Base-by-base conservation (phyloP, 2,797 vertebrate species). In the Malurus splendens region DNA sequence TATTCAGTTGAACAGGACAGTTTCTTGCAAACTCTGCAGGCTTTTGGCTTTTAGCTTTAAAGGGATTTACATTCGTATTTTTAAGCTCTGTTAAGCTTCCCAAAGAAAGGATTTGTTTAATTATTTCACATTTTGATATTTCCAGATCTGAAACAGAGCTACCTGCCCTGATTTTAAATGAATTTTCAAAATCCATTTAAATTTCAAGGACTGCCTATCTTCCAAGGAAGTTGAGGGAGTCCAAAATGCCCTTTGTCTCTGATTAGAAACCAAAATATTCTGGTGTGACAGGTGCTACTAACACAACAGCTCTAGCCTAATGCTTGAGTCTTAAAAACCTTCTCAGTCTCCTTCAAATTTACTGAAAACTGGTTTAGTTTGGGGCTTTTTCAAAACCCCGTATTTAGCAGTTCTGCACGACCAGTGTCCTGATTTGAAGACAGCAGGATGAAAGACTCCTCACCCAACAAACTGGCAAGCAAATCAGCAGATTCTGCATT, bases 61-160 rank as follows among this genome's bases (percentile, higher is more conserved):
- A 71, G 42, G 68, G 72, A 90, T 93, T 93, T 93, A 25, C n/a
- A 61, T 62, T 54, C 77, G 25, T 70, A 67, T 79, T 91, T 91
- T 70, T 90, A 93, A 82, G 5, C 4, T 72, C 73, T 33, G 19
- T 14, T 92, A 89, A 93, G 52, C 85, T 62, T 89, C 67, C 86
- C 64, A 61, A 78, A 66, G 39, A 65, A 59, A 62, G 55, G 59
- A 90, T 90, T 91, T 80, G 36, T 27, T 74, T 28, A 66, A 78
- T 89, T 84, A 83, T 66, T 81, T 82, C 32, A 62, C 22, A 78
- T 59, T 90, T 68, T 64, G n/a, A 8, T 86, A 73, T 66, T 72
- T 89, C 72, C 56, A 87, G 41, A 78, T 62, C 27, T 73, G 52
- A 87, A 87, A 72, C 3, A 41, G n/a, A 86, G 62, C 44, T 60